Percentiles rank a stretch among this genome's conserved stretches.
phyloP scores from a whole-genome alignment of 2,888 invertebrate genomes.

The Cerceris rybyensis region DNA sequence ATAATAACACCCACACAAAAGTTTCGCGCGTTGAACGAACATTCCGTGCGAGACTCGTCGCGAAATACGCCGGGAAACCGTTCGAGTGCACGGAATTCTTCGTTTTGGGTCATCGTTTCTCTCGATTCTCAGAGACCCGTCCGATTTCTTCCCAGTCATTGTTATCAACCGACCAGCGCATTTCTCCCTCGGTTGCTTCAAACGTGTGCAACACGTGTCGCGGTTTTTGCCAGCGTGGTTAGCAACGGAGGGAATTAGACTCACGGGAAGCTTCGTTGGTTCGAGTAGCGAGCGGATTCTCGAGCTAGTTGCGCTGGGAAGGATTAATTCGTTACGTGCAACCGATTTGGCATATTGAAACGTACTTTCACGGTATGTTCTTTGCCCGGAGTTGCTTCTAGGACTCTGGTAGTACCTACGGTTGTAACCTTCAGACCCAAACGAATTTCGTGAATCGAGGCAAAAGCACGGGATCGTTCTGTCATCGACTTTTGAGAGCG shows the following conservation, averaged over 20 bases:
- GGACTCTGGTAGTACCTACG: no score
- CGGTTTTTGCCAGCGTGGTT: slow-evolving; percentile 37
- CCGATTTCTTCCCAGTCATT: slow-evolving; percentile 45
- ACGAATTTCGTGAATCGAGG: no score
- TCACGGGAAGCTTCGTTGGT: neutral
- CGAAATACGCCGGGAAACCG: slow-evolving; percentile 41
- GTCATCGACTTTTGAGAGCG: no score
- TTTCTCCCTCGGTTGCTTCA: slow-evolving; percentile 23
- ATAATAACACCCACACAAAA: slow-evolving; percentile 43
- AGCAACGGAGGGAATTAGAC: slow-evolving; percentile 23
- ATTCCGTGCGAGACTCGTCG: slow-evolving; percentile 40
- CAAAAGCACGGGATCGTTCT: no score
- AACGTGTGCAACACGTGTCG: slow-evolving; percentile 39
- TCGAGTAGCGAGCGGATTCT: neutral
- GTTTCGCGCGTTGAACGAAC: slow-evolving; percentile 33
- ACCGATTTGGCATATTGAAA: no score
- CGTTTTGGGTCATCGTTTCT: slow-evolving; percentile 60
- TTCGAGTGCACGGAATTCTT: slow-evolving; percentile 40
- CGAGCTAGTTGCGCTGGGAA: no score
- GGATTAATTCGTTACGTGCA: no score
- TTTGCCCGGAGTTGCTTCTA: no score
- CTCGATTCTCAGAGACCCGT: slow-evolving; percentile 53
- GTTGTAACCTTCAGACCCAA: no score
- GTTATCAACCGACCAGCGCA: slow-evolving; percentile 45
- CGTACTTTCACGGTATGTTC: no score